Evolutionary conservation across 2,113 vertebrate species (phyloP).

Genomic region (Neotragus pygmaeus): DNA sequence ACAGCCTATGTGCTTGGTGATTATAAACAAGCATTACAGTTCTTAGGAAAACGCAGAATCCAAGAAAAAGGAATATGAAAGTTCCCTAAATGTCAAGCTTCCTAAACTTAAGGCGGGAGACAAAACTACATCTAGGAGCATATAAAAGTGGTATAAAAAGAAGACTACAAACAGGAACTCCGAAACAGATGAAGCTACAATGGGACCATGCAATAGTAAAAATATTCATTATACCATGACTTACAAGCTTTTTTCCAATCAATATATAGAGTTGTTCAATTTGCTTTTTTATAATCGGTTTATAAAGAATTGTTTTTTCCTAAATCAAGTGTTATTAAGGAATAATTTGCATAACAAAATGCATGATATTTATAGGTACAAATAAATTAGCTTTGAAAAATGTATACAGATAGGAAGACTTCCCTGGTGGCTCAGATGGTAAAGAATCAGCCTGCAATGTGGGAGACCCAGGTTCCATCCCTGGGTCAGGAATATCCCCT

Average conservation of each 20-base stretch:
- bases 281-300: not conserved
- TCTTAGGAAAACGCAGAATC: not conserved
- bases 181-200: not conserved
- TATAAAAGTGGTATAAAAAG: not conserved
- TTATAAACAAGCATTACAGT: not conserved
- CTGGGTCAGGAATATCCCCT: not conserved
- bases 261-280: not conserved
- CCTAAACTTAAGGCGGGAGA: not conserved
- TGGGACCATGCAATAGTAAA: not conserved
- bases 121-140: not conserved
- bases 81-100: not conserved
- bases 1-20: not conserved
- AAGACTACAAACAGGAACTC: not conserved
- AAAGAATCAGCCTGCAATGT: not conserved
- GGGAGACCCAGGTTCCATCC: too few species aligned
- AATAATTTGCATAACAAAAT: not conserved
- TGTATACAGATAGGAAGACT: not conserved
- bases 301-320: not conserved
- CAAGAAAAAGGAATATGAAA: not conserved
- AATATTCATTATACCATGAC: not conserved
- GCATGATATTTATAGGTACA: not conserved
- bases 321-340: not conserved
- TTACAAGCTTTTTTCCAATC: not conserved
- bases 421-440: not conserved
- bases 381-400: not conserved